These are phyloP conservation scores for Balanococcus diminutus DNA, from an alignment of 2,888 invertebrate genomes.

Conservation along the genomic window DNA sequence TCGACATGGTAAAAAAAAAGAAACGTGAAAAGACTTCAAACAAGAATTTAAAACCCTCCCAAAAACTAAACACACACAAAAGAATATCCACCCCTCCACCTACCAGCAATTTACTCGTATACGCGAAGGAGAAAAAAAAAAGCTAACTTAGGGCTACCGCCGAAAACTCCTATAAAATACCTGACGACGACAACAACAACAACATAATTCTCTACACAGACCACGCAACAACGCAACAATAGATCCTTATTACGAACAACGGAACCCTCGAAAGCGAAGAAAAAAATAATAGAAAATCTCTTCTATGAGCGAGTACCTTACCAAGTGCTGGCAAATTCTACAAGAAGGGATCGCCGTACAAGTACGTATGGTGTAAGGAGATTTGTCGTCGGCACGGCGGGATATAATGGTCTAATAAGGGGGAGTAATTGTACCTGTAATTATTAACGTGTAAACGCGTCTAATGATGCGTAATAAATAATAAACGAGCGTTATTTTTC, in stretches of 20 bases:
- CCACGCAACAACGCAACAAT: background rate
- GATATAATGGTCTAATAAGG: slow-evolving; percentile 29
- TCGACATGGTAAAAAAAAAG: background rate
- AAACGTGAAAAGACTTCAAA: background rate
- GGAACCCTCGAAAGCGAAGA: background rate
- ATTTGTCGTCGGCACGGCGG: slow-evolving; percentile 16
- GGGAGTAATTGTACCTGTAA: slow-evolving; percentile 34
- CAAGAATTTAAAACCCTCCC: background rate
- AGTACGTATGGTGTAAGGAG: background rate
- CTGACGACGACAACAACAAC: background rate
- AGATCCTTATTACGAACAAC: slow-evolving; percentile 25
- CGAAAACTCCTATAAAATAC: background rate
- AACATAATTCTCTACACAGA: background rate
- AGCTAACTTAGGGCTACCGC: background rate
- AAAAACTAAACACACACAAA: background rate
- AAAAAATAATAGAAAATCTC: background rate
- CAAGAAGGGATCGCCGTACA: background rate
- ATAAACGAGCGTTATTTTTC: slow-evolving; percentile 36
- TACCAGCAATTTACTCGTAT: no score
- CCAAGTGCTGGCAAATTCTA: background rate
- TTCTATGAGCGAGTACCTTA: background rate
- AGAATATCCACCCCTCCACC: background rate
- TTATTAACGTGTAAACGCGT: slow-evolving; percentile 4
- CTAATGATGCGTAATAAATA: slow-evolving; percentile 25
- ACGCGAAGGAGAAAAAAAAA: background rate